Conservation (phyloP, 2,888 invertebrate genomes). For the Ophion obscuratus region DNA sequence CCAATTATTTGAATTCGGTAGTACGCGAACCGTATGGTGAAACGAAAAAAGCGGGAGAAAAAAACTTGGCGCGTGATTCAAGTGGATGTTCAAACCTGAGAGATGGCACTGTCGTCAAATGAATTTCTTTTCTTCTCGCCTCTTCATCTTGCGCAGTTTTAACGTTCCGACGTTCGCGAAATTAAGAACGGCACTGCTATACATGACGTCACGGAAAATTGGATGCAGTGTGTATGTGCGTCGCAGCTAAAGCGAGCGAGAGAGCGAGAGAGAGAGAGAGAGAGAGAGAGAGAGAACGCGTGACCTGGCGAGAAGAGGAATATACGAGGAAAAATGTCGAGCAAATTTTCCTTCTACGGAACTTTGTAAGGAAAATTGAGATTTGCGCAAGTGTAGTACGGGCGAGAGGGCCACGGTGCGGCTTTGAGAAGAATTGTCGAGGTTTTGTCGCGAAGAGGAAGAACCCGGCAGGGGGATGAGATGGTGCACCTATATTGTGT, state of each 20-base stretch:
- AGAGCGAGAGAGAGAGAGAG: not conserved
- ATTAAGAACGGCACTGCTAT: constrained; percentile 57
- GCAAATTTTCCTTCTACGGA: constrained; percentile 62
- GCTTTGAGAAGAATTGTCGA: constrained; percentile 58
- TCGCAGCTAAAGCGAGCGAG: not conserved
- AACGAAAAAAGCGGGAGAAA: not conserved
- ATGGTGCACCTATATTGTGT: not conserved
- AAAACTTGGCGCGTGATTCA: not conserved
- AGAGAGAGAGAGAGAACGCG: not conserved
- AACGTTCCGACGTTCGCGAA: constrained; percentile 47
- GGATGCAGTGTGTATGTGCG: constrained; percentile 19
- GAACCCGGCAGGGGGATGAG: not conserved
- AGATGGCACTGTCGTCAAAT: constrained; percentile 53
- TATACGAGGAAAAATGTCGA: constrained; percentile 64
- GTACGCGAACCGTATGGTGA: not conserved
- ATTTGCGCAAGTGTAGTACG: constrained; percentile 60
- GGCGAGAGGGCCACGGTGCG: constrained; percentile 19
- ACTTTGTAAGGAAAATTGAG: constrained; percentile 62
- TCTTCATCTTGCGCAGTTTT: constrained; percentile 8
- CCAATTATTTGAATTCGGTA: not conserved
- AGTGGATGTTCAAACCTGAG: constrained; percentile 2
- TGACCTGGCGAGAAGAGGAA: constrained; percentile 14
- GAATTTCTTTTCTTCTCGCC: constrained; percentile 40
- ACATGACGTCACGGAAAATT: constrained; percentile 16
- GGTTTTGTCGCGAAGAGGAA: constrained; percentile 23